Base-by-base conservation (phyloP, 2,113 vertebrate species). In the Macrotus californicus region DNA sequence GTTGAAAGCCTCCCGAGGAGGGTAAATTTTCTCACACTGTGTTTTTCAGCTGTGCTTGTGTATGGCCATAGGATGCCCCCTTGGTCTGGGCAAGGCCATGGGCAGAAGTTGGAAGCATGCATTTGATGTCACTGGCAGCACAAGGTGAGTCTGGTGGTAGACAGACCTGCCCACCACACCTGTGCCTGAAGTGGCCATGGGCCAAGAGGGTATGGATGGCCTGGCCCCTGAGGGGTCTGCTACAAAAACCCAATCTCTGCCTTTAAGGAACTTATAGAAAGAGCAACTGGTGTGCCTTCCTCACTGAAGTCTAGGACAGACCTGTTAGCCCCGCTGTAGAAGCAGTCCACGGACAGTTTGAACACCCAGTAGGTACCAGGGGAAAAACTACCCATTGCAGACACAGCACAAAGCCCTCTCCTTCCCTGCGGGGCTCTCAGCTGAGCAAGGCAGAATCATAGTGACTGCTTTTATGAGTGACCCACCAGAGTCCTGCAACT, bases 401-500 rank as follows among this genome's bases (percentile, higher is more conserved):
- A 87, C 12, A 29, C 0, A 13, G 72, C n/a, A 72, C 19, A 48
- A 59, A 59, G 29, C 5, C 29, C 52, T 59, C 14, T 61, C 31
- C 70, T 31, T 54, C 22, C 77, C 52, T n/a, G 59, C 2, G 41
- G 34, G 18, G 59, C 52, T 88, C 48, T 41, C 3, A 36, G 70
- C 31, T 83, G 72, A 93, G 50, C 39, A 79, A 85, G 43, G 50
- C 61, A 76, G 59, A 92, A 86, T 6, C 10, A 13, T 0, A 15
- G 26, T 21, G 36, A 48, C 52, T 79, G 81, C 31, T 94, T 96
- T 92, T 67, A 52, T 52, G 9, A 92, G 67, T 4, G 48, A 56
- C 73, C 85, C 46, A 80, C 15, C 26, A 46, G 84, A 94, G 88
- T 89, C 79, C 94, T 94, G 75, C 19, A 94, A 96, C 89, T 93